Conservation (phyloP, 2,113 vertebrate species). For the Hylia prasina region DNA sequence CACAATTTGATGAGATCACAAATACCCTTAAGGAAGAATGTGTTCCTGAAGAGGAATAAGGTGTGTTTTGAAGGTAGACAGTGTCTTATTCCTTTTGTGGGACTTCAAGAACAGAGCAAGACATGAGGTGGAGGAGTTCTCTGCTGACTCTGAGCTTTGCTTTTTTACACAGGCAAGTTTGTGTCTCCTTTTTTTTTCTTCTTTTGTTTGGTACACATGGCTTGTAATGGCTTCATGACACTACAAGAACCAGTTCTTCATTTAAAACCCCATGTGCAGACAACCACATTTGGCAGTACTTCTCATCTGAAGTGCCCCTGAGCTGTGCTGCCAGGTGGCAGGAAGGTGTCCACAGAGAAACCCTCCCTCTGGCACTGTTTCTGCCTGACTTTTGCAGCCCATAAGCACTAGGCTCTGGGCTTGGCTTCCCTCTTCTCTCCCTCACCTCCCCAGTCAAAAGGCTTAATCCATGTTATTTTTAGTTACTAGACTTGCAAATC, state of each 20-base stretch:
- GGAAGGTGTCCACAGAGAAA: background rate
- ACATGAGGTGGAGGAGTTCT: background rate
- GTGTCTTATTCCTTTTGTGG: background rate
- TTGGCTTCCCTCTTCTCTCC: background rate
- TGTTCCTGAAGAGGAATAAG: background rate
- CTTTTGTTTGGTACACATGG: background rate
- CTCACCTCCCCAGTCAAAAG: background rate
- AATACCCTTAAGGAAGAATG: background rate
- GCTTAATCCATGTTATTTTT: background rate
- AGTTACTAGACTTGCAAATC: background rate
- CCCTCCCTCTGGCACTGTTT: background rate
- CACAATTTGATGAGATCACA: background rate
- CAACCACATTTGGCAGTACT: background rate
- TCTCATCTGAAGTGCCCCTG: background rate
- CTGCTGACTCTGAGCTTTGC: background rate
- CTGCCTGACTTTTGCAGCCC: background rate
- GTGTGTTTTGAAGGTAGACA: background rate
- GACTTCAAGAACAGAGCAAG: background rate
- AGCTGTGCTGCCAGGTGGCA: background rate
- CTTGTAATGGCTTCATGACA: background rate
- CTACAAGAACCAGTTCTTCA: rapidly evolving
- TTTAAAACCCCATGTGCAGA: background rate
- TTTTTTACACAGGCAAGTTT: background rate
- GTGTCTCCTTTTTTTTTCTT: background rate
- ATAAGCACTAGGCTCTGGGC: background rate